Base-by-base conservation (phyloP, 2,888 invertebrate genomes). In the Hypercompe scribonia region DNA sequence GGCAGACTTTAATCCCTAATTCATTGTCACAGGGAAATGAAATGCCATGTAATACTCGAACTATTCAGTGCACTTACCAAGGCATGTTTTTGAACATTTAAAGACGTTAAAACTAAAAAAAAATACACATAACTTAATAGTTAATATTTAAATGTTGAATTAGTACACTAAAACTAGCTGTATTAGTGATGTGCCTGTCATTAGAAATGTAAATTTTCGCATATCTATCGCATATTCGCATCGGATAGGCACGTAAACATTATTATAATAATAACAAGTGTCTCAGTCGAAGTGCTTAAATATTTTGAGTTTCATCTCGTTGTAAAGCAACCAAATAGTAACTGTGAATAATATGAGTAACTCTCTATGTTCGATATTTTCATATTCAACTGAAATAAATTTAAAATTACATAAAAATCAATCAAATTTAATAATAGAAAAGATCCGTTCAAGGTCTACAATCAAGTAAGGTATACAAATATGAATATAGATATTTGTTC, bases 21-120 rank as follows among this genome's bases (percentile, higher is more conserved):
- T 68, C 69, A 76, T 73, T 76, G 76, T 78, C 76, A 80, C 78
- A 80, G 80, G 72, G 64, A 74, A 64, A 68, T 69, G 68, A 67
- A 69, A 58, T 74, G 72, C 15, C 28, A 28, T 28, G 34, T 64
- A 66, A 28, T 8, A 54, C 54, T 54, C 4, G 50, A 28, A n/a
- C n/a, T n/a, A n/a, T n/a, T n/a, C 3, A 58, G 58, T 28, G 28
- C 58, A 58, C n/a, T 11, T 3, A 1, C 58, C 11, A 31, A 42
- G 28, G 31, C 18, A 66, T 66, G 10, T 58, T 28, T 28, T 58
- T 28, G 4, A 28, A 28, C 15, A 61, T 61, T 31, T 4, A 61
- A 61, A 31, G 1, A 28, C 15, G 5, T 28, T 61, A 61, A 31
- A 61, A 28, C 15, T 58, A 31, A 61, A n/a, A 58, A 58, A 1